A percentile compares a stretch with the other conserved stretches of the same genome.
Conservation (phyloP, 2,113 vertebrate species). For the Edolisoma coerulescens region DNA sequence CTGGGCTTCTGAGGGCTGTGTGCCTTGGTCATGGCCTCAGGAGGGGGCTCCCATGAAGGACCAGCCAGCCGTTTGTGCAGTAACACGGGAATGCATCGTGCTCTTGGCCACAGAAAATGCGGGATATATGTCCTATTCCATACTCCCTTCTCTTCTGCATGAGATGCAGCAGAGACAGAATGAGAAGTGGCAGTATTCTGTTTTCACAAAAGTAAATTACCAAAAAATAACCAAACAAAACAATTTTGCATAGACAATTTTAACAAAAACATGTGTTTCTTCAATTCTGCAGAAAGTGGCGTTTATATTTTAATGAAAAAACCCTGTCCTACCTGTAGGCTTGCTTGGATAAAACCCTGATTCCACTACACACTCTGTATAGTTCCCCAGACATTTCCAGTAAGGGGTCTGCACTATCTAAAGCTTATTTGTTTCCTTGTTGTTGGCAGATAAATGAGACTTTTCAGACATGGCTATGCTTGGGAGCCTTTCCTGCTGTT, state of each 20-base stretch:
- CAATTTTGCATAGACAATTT: neutral
- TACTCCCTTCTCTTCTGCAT: neutral
- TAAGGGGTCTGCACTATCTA: neutral
- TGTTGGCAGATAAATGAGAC: neutral
- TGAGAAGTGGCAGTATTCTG: neutral
- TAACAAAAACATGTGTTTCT: neutral
- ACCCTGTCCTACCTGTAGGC: neutral
- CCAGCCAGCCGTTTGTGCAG: neutral
- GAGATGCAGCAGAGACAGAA: neutral
- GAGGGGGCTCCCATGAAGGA: neutral
- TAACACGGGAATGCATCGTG: too few relatives aligned
- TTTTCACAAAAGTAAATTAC: neutral
- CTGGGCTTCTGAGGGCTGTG: neutral
- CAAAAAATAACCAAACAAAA: neutral
- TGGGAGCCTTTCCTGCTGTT: neutral
- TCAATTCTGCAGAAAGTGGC: neutral
- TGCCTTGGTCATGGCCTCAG: neutral
- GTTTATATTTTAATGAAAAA: neutral
- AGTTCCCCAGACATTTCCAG: neutral
- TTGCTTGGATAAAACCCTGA: neutral
- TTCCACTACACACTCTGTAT: neutral
- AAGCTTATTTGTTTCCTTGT: neutral
- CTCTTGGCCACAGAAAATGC: neutral
- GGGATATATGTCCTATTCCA: neutral
- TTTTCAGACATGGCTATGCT: neutral